Evolutionary conservation across 1,140 invertebrate genomes (phyloP).

Genomic region (Caenorhabditis inopinata): DNA sequence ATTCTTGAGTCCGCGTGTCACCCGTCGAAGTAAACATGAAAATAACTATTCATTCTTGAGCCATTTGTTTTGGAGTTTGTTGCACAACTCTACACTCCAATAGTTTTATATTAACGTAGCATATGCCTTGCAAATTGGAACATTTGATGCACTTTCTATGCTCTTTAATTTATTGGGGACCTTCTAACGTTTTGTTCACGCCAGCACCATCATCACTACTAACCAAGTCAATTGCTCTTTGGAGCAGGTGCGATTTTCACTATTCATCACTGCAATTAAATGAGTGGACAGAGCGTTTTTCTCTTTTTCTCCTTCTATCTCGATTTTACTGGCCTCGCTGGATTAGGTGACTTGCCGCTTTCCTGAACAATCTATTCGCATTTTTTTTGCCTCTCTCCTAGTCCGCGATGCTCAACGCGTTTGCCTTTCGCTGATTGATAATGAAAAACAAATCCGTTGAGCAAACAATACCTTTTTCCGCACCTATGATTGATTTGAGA

Average conservation of each 20-base stretch:
- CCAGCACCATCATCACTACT: neutral
- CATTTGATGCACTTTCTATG: neutral
- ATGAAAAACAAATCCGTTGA: constrained; percentile 33
- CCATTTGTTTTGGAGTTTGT: neutral
- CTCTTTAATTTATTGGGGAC: neutral
- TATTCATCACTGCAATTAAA: constrained; percentile 32
- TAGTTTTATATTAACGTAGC: neutral
- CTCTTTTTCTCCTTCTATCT: neutral
- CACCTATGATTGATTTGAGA: neutral
- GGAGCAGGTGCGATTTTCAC: constrained; percentile 1
- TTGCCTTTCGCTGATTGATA: constrained; percentile 14
- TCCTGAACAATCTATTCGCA: constrained; percentile 5
- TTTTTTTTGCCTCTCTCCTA: neutral
- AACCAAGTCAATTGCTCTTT: neutral
- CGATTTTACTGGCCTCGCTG: constrained; percentile 21
- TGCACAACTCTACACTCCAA: neutral
- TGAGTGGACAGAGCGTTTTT: neutral
- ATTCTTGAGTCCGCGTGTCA: neutral
- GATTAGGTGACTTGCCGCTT: constrained; percentile 13
- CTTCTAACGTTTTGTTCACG: neutral
- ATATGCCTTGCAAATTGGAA: constrained; percentile 22
- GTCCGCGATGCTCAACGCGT: neutral
- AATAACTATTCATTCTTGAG: constrained; percentile 7
- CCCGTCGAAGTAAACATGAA: neutral
- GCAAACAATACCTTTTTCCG: constrained; percentile 1